Conservation (phyloP, 2,888 invertebrate species). For the Parnassius apollo region DNA sequence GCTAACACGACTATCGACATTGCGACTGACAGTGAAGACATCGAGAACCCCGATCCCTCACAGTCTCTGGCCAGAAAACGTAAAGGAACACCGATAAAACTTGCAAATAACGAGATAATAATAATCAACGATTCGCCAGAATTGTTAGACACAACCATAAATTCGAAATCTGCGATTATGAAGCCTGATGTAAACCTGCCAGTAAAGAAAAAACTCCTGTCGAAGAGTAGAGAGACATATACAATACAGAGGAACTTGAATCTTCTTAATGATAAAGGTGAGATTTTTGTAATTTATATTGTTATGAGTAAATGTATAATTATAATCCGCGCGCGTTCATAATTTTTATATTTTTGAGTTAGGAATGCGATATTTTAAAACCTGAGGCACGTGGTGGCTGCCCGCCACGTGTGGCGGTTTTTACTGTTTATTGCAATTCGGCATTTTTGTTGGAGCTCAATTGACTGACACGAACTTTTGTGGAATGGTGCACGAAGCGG, state of each 20-base stretch:
- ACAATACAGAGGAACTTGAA: slow-evolving; percentile 50
- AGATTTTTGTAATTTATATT: slow-evolving; percentile 26
- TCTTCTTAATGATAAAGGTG: slow-evolving; percentile 58
- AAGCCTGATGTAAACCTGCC: slow-evolving; percentile 38
- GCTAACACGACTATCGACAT: slow-evolving; percentile 47
- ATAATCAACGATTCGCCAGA: slow-evolving; percentile 71
- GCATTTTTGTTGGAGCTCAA: too few relatives aligned
- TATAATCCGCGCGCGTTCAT: too few relatives aligned
- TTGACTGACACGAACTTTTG: too few relatives aligned
- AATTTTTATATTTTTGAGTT: too few relatives aligned
- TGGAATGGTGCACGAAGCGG: too few relatives aligned
- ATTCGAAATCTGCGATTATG: slow-evolving; percentile 52
- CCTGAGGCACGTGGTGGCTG: too few relatives aligned
- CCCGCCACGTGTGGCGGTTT: too few relatives aligned
- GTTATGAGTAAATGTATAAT: not conserved
- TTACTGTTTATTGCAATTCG: too few relatives aligned
- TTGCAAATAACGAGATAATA: slow-evolving; percentile 65
- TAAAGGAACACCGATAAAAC: slow-evolving; percentile 67
- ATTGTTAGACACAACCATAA: slow-evolving; percentile 53
- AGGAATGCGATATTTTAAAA: too few relatives aligned
- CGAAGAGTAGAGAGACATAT: slow-evolving; percentile 52
- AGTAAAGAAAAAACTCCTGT: slow-evolving; percentile 45
- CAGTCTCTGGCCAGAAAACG: slow-evolving; percentile 50
- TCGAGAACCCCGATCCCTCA: slow-evolving; percentile 55
- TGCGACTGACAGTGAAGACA: slow-evolving; percentile 61